Percentiles rank a stretch among this genome's conserved stretches.
These are phyloP conservation scores for Neodiprion pinetum DNA, from an alignment of 1,140 invertebrate species.

Conservation along the genomic window DNA sequence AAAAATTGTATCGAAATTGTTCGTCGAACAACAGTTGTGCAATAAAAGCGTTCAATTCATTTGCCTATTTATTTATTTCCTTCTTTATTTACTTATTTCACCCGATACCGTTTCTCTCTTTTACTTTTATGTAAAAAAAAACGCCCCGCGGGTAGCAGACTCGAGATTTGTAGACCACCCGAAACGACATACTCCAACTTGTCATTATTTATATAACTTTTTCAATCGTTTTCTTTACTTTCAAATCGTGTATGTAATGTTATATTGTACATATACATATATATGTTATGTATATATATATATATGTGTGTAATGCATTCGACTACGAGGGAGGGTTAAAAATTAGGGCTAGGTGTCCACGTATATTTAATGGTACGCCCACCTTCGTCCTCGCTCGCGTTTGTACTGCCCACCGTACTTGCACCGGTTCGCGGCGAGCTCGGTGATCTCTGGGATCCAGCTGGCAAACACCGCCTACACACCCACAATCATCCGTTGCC, in stretches of 20 bases:
- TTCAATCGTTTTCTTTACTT: too few relatives aligned
- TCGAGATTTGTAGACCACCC: too few relatives aligned
- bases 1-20: too few relatives aligned
- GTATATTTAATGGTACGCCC: conserved; percentile 62
- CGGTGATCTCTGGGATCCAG: conserved; percentile 99
- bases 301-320: background rate
- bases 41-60: too few relatives aligned
- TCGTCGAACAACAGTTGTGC: too few relatives aligned
- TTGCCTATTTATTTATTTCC: conserved; percentile 9
- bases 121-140: too few relatives aligned
- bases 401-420: conserved; percentile 98
- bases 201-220: too few relatives aligned
- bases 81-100: conserved; percentile 21
- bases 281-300: background rate
- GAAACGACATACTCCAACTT: too few relatives aligned
- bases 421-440: conserved; percentile 95
- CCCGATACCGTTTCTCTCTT: background rate
- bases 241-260: too few relatives aligned
- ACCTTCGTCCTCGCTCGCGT: conserved; percentile 97
- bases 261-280: background rate
- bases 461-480: conserved; percentile 97
- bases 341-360: conserved; percentile 33
- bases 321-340: background rate
- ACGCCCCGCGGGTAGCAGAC: too few relatives aligned
- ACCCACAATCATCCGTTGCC: conserved; percentile 64